These are phyloP conservation scores for Origma solitaria DNA, from an alignment of 2,113 vertebrate species.

Conservation along the genomic window DNA sequence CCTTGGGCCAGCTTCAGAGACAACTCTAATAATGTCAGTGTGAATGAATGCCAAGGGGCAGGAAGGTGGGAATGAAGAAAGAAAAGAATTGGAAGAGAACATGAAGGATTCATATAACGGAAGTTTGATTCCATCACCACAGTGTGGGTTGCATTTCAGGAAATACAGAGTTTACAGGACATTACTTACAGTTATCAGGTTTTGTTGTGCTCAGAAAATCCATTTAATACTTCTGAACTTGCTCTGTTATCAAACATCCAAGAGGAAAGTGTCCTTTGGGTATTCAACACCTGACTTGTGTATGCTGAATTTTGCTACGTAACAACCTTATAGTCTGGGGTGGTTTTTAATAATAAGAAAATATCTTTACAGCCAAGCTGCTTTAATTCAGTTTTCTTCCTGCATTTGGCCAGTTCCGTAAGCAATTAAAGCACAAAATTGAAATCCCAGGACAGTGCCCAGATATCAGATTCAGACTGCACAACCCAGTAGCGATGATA, in stretches of 20 bases:
- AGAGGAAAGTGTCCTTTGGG: background rate
- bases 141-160: background rate
- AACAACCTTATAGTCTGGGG: background rate
- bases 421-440: background rate
- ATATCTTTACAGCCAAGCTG: background rate
- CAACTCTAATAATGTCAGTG: background rate
- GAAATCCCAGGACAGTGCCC: background rate
- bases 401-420: background rate
- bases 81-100: background rate
- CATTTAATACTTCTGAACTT: background rate
- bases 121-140: background rate
- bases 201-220: background rate
- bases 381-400: background rate
- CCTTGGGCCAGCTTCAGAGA: constrained; percentile 23
- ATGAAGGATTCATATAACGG: background rate
- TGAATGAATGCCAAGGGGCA: constrained; percentile 22
- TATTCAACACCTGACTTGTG: background rate
- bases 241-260: background rate
- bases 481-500: background rate
- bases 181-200: background rate
- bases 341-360: background rate
- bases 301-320: background rate
- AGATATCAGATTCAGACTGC: background rate
- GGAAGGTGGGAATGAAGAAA: background rate
- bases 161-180: background rate